A percentile compares a stretch with the other conserved stretches of the same genome.
Conservation (phyloP, 2,888 invertebrate species). For the Sisyra nigra region DNA sequence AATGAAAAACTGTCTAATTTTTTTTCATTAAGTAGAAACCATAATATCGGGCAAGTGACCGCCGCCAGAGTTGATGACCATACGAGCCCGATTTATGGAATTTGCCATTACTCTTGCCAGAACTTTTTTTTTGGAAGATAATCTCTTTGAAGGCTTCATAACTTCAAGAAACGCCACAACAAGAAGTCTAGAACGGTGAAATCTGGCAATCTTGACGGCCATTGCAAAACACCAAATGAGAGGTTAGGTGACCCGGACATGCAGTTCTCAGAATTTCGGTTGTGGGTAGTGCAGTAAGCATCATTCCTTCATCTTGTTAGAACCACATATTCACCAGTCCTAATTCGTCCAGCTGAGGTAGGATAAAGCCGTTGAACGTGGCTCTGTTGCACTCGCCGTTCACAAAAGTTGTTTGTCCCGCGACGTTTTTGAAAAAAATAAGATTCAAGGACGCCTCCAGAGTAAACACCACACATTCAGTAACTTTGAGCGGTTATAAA, state of each 20-base stretch:
- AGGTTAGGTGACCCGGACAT: constrained; percentile 12
- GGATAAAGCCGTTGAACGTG: not conserved
- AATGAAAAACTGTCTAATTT: constrained; percentile 12
- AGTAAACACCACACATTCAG: constrained; percentile 11
- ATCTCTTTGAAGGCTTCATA: constrained; percentile 11
- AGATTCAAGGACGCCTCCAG: constrained; percentile 10
- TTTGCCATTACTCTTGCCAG: constrained; percentile 10
- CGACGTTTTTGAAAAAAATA: constrained; percentile 11
- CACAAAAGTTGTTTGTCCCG: constrained; percentile 12
- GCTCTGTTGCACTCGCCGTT: constrained; percentile 12
- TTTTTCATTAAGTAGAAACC: constrained; percentile 8
- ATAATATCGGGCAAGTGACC: constrained; percentile 6
- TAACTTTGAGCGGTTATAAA: constrained; percentile 13
- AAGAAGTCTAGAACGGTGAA: constrained; percentile 10
- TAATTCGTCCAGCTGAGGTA: too few relatives aligned
- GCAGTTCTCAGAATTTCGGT: constrained; percentile 6
- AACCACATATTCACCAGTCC: too few relatives aligned
- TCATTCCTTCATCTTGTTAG: not conserved
- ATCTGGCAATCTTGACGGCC: constrained; percentile 13
- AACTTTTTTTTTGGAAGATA: too few relatives aligned
- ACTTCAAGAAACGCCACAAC: constrained; percentile 13
- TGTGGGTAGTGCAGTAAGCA: constrained; percentile 6
- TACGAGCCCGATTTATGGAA: constrained; percentile 2
- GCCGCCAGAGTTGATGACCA: constrained; percentile 8
- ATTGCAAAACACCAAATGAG: constrained; percentile 14